phyloP scores from a whole-genome alignment of 2,113 vertebrate species.

The Phaethon lepturus region DNA sequence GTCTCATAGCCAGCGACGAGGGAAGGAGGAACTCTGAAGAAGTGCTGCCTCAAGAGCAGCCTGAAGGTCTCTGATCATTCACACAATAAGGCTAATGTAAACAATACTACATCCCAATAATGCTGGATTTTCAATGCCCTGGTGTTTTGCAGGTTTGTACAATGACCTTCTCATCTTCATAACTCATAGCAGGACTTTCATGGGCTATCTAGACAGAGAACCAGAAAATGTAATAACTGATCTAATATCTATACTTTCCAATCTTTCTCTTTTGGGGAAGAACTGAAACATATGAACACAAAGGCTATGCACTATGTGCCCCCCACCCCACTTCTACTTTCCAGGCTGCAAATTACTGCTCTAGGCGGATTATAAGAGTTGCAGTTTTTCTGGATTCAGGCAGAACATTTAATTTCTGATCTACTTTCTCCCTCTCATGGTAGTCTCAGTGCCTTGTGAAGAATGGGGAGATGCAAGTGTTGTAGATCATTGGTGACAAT shows the following conservation, averaged over 20 bases:
- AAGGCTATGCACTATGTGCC: background rate
- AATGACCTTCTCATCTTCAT: background rate
- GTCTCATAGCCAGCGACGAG: background rate
- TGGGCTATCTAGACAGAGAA: background rate
- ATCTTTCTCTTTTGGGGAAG: background rate
- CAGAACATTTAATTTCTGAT: background rate
- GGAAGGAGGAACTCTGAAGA: background rate
- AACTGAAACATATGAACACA: background rate
- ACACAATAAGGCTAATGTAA: background rate
- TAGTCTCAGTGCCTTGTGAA: background rate
- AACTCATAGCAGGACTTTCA: background rate
- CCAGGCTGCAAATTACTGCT: background rate
- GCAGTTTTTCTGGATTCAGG: background rate
- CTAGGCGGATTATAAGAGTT: background rate
- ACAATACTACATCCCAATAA: background rate
- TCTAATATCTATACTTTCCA: background rate
- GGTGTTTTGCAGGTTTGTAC: background rate
- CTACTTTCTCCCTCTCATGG: background rate
- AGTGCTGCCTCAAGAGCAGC: background rate
- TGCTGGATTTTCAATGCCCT: background rate
- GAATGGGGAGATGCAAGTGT: accelerated
- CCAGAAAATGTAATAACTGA: background rate
- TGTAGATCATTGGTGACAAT: background rate
- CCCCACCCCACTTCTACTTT: background rate
- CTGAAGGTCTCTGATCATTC: background rate